Evolutionary conservation across 2,888 invertebrate species (phyloP), one percentile per base, ranked within the genome.

Genomic region (Netelia fuscicornis): DNA sequence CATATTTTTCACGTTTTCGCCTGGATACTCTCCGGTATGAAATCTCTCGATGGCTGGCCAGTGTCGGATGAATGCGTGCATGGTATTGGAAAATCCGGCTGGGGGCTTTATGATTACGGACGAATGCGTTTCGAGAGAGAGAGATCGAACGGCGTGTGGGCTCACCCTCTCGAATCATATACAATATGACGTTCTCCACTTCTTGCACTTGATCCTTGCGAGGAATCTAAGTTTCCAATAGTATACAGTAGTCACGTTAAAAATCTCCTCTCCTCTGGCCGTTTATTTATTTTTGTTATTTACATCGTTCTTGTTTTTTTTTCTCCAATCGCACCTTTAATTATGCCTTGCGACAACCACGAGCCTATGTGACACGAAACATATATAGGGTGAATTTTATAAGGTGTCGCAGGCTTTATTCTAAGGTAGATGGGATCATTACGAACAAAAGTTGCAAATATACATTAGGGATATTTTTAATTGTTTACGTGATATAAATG

Each of bases 341-440:
- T 91, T 91, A 90, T 88, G 87, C 88, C 89, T 90, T 88, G 87
- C 80, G 84, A 81, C 84, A 75, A 80, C 68, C 54, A 71, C 37
- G 37, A 1, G 37, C 5, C 37, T 37, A 37, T 37, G 8, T 8
- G 37, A 37, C 37, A 62, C 80, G 56, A 64, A 72, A 65, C 65
- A 65, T 58, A 1, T 20, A 20, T 1, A 20, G 20, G 20, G 20
- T 20, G 20, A 20, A 20, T 20, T 20, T 20, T 20, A 20, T 20
- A 20, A 20, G 20, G 20, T 20, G 20, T 20, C 20, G 20, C 1
- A 20, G 20, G 20, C 1, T 20, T 20, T 20, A 20, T 20, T 20
- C 0, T 20, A 20, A 20, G 20, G 20, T 20, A 20, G 20, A 20
- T 20, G 20, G 20, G 20, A 20, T 20, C 20, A 20, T 20, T 20